These are phyloP conservation scores for Macropus fuliginosus DNA, from an alignment of 2,797 vertebrate species.

Conservation along the genomic window DNA sequence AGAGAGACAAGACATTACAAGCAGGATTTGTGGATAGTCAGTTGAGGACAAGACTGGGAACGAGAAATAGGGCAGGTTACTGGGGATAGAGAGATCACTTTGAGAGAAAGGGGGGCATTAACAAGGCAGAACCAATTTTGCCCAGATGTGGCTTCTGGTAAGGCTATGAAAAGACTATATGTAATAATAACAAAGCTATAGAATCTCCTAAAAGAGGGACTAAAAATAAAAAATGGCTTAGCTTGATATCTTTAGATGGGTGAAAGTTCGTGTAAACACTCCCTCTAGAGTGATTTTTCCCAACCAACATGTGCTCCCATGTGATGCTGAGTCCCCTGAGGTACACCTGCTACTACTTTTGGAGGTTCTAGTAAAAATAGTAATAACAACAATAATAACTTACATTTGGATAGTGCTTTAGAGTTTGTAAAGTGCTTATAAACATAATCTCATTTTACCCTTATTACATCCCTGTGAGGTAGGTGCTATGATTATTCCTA, in stretches of 20 bases:
- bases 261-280: no score
- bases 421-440: not conserved
- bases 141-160: not conserved
- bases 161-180: not conserved
- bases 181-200: not conserved
- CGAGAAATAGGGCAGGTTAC: not conserved
- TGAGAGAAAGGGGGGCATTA: no score
- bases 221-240: no score
- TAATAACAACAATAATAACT: not conserved
- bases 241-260: no score
- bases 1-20: not conserved
- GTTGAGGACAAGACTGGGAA: not conserved
- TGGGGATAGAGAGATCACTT: not conserved
- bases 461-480: not conserved
- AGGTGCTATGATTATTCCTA: not conserved
- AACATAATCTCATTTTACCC: not conserved
- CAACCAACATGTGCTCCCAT: no score
- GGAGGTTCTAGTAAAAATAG: no score
- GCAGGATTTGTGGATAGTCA: not conserved
- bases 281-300: no score
- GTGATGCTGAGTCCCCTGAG: no score
- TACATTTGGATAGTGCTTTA: not conserved
- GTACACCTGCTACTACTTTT: not conserved
- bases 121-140: constrained; percentile 17
- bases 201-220: constrained; percentile 11